Evolutionary conservation across 2,888 invertebrate species (phyloP), one percentile per base, ranked within the genome.

Genomic region (Dorcus hopei): DNA sequence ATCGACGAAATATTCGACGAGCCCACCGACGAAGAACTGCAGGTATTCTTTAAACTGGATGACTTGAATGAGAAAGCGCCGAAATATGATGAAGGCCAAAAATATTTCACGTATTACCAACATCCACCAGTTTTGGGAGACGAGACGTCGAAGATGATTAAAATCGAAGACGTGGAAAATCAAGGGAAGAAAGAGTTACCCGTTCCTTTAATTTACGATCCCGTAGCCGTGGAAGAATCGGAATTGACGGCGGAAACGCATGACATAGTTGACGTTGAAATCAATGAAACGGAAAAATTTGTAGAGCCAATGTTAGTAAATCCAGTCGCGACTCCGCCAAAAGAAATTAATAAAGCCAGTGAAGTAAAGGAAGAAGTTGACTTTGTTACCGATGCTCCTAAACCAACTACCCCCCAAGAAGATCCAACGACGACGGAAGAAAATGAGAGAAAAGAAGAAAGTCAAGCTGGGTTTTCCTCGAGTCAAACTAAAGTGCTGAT

Each of bases 241-340:
- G 62, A 64, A 58, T 43, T 68, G 49, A 63, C 62, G 14, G 61
- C 58, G 40, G 65, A 69, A 59, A 54, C 62, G 4, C 40, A 52
- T 19, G 63, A 63, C 49, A 59, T 65, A 9, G 33, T 42, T 19
- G 49, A 59, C 16, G 50, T 39, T n/a, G 64, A 63, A 55, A 45
- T 65, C 7, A 57, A 57, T n/a, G 65, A 64, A 40, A 54, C 53
- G 9, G 54, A 54, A 47, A 14, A 40, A 16, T 2, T 26, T 41
- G 39, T 1, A 6, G 26, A 33, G 26, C 3, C 3, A 33, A 5
- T 33, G 6, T 7, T 7, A 33, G 26, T 6, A 33, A 33, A 33
- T 33, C 26, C 5, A 40, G 19, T 4, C 54, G 2, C 19, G 19
- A 19, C 19, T 50, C 51, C 50, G 16, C 7, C 11, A 16, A 50